phyloP scores from a whole-genome alignment of 2,113 vertebrate species.

The Atractosteus spatula region DNA sequence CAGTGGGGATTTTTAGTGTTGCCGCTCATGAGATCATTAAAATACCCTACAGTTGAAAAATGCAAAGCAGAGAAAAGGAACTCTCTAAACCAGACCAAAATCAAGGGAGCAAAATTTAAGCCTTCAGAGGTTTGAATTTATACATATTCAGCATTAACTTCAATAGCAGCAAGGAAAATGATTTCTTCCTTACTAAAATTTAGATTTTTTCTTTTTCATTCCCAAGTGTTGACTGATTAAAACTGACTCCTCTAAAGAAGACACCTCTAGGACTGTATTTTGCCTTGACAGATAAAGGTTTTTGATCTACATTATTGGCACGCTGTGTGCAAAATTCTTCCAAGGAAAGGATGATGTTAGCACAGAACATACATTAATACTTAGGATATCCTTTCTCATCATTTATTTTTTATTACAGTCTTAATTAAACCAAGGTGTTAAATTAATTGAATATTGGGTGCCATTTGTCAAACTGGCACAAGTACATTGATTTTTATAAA shows the following conservation, averaged over 20 bases:
- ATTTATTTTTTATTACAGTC: background rate
- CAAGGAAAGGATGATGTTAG: background rate
- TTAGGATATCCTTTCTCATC: background rate
- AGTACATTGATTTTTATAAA: background rate
- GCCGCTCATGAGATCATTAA: slow-evolving; percentile 5
- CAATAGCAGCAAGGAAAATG: slow-evolving; percentile 22
- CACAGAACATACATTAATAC: background rate
- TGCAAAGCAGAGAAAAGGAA: background rate
- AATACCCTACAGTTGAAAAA: slow-evolving; percentile 13
- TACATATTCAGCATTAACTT: slow-evolving; percentile 25
- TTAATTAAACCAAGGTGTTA: background rate
- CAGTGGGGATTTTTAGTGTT: no score
- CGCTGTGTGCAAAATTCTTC: background rate
- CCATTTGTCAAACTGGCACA: background rate
- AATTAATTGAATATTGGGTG: background rate
- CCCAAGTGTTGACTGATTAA: slow-evolving; percentile 3
- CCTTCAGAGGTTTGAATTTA: slow-evolving; percentile 13
- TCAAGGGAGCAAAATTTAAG: background rate
- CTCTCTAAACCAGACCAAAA: slow-evolving; percentile 5
- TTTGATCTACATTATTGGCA: slow-evolving; percentile 11
- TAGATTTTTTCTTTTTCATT: background rate
- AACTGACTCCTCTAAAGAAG: slow-evolving; percentile 8
- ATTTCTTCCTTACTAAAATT: background rate
- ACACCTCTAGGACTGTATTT: background rate
- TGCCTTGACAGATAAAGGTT: slow-evolving; percentile 1